Base-by-base conservation (phyloP, 1,140 invertebrate species). In the Drosophila prosaltans region DNA sequence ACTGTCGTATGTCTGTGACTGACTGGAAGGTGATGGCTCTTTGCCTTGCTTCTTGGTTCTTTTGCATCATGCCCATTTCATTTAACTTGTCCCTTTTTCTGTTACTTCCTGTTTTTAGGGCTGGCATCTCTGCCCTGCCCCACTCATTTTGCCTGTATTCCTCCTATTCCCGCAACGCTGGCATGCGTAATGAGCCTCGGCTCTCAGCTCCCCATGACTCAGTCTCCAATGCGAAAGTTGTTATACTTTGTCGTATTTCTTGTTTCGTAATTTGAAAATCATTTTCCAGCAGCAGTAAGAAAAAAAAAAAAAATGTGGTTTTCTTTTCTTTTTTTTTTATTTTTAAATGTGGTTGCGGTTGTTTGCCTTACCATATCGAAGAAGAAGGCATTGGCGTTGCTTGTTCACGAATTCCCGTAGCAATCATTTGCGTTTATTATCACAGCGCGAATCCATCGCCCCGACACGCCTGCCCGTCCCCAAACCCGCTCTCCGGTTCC, bases 401-500 rank as follows among this genome's bases (percentile, higher is more conserved):
- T 71, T 78, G 69, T 72, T 78, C 74, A 80, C 74, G 58, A 72
- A 78, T 88, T 85, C 83, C 82, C 82, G 72, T 82, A 85, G 82
- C 82, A 85, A 76, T 85, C 79, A 85, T 85, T 85, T 85, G 82
- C 60, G 82, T 85, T 85, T 85, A 85, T 88, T 85, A 85, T 88
- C 75, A 85, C 75, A 82, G 63, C 69, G 78, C 82, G 78, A 65
- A 41, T 40, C 40, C 32, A 48, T 36, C 39, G 5, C 16, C 16
- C 39, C 36, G 40, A 40, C 3, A 7, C 26, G 30, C 10, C 8
- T 30, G 16, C 10, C 59, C 43, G n/a, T 26, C 41, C 30, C 39
- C 16, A 16, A 16, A 16, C 16, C 0, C 16, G 16, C 0, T 16
- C 16, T 16, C 16, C 62, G 45, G 45, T 26, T 51, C 30, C 32